A percentile compares a stretch with the other conserved stretches of the same genome.
Evolutionary conservation across 2,113 vertebrate genomes (phyloP).

Genomic region (Sarotherodon lohbergeri): DNA sequence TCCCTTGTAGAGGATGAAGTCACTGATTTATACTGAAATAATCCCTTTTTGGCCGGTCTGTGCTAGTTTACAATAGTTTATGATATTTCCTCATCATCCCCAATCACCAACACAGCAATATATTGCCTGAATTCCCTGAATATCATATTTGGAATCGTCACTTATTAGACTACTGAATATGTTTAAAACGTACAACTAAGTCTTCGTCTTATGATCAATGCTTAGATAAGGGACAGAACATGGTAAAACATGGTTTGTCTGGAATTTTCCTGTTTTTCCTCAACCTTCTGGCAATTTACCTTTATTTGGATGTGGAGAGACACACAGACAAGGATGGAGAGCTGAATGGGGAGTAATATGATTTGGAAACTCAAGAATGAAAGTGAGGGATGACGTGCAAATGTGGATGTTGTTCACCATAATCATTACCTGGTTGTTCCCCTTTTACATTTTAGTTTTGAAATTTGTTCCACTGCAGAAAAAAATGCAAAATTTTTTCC

Average conservation of each 20-base stretch:
- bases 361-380: neutral
- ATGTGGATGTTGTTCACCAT: neutral
- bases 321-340: neutral
- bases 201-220: neutral
- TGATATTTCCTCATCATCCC: neutral
- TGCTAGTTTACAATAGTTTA: neutral
- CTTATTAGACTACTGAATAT: neutral
- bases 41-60: neutral
- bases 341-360: neutral
- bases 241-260: neutral
- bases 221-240: neutral
- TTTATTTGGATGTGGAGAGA: neutral
- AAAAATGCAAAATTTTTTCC: neutral
- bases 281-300: neutral
- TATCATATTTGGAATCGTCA: neutral
- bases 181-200: neutral
- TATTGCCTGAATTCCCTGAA: neutral
- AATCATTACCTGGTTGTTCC: neutral
- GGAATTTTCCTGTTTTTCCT: neutral
- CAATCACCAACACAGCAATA: neutral
- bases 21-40: conserved; percentile 19
- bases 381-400: neutral
- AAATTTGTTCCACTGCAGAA: neutral
- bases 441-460: neutral
- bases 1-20: conserved; percentile 38